Base-by-base conservation (phyloP, 2,113 vertebrate species). In the Embiotoca jacksoni region DNA sequence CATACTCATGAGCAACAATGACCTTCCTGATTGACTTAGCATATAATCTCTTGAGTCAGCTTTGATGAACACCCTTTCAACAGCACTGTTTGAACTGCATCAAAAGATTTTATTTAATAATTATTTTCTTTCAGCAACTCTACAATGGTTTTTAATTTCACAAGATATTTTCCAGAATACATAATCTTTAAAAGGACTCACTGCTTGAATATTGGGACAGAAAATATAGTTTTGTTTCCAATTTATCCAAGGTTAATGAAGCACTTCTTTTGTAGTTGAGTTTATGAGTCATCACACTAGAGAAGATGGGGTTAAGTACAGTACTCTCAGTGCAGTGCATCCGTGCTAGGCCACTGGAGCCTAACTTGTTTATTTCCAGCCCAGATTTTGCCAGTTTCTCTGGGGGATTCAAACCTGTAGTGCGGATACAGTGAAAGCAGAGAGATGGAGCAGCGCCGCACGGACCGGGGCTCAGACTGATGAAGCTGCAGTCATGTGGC, bases 401-500 rank as follows among this genome's bases (percentile, higher is more conserved):
- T 16, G 49, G 73, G 23, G 71, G 66, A 75, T 69, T 60, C 59
- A 72, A 62, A 62, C 72, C 71, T 74, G 50, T 68, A 70, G 47
- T 75, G 78, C 75, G 63, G 64, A 75, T 60, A 75, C 63, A 77
- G 69, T 46, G 37, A 74, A 80, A 88, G 6, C 36, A 14, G 75
- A 77, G 75, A 65, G 78, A 69, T n/a, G 57, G 61, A 65, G 68
- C 59, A 55, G 61, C 7, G 41, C 55, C 53, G 67, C 56, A 14
- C 7, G 62, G 60, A 67, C 59, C 50, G n/a, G 67, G 16, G 39
- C 63, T 67, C 65, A 81, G 62, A 78, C 58, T 72, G 75, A 83
- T 89, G 74, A 83, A 83, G 64, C 55, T 65, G 70, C 74, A 75
- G 78, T 49, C 69, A 11, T 57, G 59, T 85, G 82, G 59, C 75